Percentiles rank a stretch among this genome's conserved stretches.
These are phyloP conservation scores for Campylomormyrus numenius DNA, from an alignment of 2,113 vertebrate species.

Conservation along the genomic window DNA sequence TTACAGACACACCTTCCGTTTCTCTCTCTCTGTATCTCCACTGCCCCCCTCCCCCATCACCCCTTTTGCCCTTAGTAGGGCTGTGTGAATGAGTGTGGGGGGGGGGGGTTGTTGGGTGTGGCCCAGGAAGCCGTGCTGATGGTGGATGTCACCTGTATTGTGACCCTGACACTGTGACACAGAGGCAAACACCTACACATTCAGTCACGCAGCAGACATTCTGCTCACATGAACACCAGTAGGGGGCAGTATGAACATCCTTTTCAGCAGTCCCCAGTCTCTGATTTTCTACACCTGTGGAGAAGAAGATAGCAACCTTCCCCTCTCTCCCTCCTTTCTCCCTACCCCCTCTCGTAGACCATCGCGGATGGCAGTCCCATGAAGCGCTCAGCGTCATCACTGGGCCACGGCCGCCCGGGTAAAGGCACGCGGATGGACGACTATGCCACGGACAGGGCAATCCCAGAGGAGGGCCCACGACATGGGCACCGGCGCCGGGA, in stretches of 20 bases:
- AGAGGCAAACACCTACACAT: background rate
- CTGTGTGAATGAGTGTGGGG: background rate
- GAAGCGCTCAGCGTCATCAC: slow-evolving; percentile 81
- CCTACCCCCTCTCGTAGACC: slow-evolving; percentile 58
- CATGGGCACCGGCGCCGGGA: slow-evolving; percentile 79
- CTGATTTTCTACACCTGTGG: slow-evolving; percentile 21
- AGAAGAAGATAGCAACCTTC: slow-evolving; percentile 23
- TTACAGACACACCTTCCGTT: background rate
- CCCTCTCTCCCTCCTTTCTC: slow-evolving; percentile 17
- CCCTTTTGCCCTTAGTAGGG: background rate
- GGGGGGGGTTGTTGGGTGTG: background rate
- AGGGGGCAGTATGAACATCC: background rate
- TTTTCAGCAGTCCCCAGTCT: slow-evolving; percentile 10
- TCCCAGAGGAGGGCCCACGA: slow-evolving; percentile 73
- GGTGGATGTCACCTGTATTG: background rate
- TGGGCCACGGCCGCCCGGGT: slow-evolving; percentile 71
- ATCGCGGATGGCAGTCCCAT: slow-evolving; percentile 85
- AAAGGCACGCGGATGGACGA: slow-evolving; percentile 69
- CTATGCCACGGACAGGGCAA: slow-evolving; percentile 72
- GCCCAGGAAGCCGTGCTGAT: background rate
- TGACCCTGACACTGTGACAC: background rate
- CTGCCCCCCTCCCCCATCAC: background rate
- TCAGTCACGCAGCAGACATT: background rate
- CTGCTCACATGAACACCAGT: background rate
- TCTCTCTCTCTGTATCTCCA: background rate